phyloP scores from a whole-genome alignment of 1,140 invertebrate species.

The Drosophila athabasca region DNA sequence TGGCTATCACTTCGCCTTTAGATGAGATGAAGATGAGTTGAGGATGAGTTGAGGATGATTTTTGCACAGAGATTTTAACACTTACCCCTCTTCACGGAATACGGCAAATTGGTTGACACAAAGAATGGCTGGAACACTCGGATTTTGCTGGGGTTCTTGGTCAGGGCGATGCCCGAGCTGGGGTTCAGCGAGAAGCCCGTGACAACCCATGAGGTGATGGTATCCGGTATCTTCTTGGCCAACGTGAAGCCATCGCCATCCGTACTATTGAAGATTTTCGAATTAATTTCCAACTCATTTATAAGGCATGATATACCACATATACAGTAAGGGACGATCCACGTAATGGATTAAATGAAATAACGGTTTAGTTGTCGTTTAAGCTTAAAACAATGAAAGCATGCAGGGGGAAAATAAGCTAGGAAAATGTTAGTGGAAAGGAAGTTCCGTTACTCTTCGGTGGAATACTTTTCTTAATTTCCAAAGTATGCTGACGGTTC shows the following conservation, averaged over 20 bases:
- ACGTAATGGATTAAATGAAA: conserved; percentile 5
- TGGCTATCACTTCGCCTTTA: conserved; percentile 74
- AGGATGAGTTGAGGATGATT: background rate
- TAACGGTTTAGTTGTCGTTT: no score
- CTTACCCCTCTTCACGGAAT: conserved; percentile 91
- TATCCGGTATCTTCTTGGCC: conserved; percentile 89
- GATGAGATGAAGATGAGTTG: background rate
- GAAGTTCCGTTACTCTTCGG: no score
- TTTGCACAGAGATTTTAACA: background rate
- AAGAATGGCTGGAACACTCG: conserved; percentile 95
- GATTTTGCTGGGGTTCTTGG: conserved; percentile 89
- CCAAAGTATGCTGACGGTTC: no score
- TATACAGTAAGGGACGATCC: background rate
- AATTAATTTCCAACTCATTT: background rate
- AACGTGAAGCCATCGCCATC: conserved; percentile 73
- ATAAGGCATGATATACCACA: no score
- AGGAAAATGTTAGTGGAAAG: conserved; percentile 2
- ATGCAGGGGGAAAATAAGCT: background rate
- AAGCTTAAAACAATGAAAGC: no score
- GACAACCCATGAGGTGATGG: conserved; percentile 96
- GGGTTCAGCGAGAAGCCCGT: conserved; percentile 96
- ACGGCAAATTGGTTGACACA: conserved; percentile 91
- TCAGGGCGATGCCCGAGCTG: conserved; percentile 92
- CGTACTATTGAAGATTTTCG: conserved; percentile 16
- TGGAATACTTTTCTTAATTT: no score